Evolutionary conservation across 2,888 invertebrate genomes (phyloP), one percentile per base, ranked within the genome.

Genomic region (Tetramorium bicarinatum): DNA sequence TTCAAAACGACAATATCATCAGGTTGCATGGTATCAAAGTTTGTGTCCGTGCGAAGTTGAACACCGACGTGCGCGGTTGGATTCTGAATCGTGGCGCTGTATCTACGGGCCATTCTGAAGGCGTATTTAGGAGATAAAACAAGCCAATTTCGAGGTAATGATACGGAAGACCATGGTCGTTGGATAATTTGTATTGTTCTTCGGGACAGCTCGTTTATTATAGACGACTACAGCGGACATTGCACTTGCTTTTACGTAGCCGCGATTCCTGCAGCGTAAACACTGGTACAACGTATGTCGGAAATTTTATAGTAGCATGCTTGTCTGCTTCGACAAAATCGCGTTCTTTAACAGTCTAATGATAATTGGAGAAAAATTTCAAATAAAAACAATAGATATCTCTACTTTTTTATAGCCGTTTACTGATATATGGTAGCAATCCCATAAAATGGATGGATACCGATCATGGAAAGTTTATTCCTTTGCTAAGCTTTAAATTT

Each of bases 141-240:
- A 77, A 72, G 41, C 64, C 49, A 83, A 85, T 85, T 77, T 59
- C 66, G 49, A 13, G 67, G 62, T 81, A 81, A 81, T 83, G 83
- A 81, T 64, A 67, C 52, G 61, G 67, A 75, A 75, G 44, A 69
- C 71, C 71, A 67, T 47, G 82, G 72, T 71, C 71, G 61, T 81
- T 61, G 71, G 71, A 83, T 81, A 69, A 83, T 83, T 82, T 81
- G 80, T 67, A 83, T 80, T 83, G 81, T 61, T 61, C 81, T 67
- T 61, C 67, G 25, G 18, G 64, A 80, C 52, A 52, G 80, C 83
- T 80, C 79, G 79, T 80, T 80, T 80, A 75, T 75, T 74, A 79
- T 72, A 59, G 72, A 79, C 77, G 56, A 72, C 71, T 76, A 41
- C 25, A 54, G 34, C 74, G 79, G 21, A 59, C 74, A 13, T 72